A percentile compares a stretch with the other conserved stretches of the same genome.
These are phyloP conservation scores for Lepisosteus oculatus DNA, from an alignment of 2,113 vertebrate species.

Conservation along the genomic window DNA sequence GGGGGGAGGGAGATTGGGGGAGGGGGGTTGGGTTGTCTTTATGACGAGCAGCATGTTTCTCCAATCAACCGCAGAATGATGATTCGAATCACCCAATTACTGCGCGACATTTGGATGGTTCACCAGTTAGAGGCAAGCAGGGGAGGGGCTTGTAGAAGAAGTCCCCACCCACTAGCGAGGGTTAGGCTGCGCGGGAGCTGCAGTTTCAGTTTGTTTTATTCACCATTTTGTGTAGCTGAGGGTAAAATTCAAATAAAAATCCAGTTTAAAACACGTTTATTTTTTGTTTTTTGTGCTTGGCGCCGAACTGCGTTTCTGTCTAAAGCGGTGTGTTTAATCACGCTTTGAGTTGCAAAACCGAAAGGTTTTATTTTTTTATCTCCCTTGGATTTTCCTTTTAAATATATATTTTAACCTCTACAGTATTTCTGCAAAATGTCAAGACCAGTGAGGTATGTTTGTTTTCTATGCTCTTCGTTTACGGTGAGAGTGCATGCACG, in stretches of 20 bases:
- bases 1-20: conserved; percentile 44
- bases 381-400: conserved; percentile 44
- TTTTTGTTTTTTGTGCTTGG: conserved; percentile 50
- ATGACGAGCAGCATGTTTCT: conserved; percentile 24
- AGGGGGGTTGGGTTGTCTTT: conserved; percentile 25
- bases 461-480: conserved; percentile 48
- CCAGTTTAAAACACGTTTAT: conserved; percentile 43
- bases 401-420: conserved; percentile 60
- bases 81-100: conserved; percentile 57
- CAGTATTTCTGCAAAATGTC: conserved; percentile 75
- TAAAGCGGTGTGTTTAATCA: conserved; percentile 41
- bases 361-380: conserved; percentile 48
- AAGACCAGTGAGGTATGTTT: conserved; percentile 74
- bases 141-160: conserved; percentile 41
- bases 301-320: conserved; percentile 42
- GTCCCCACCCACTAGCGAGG: conserved; percentile 41
- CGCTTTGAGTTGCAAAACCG: conserved; percentile 52
- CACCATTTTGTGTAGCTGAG: conserved; percentile 77
- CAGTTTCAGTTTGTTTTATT: conserved; percentile 84
- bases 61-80: conserved; percentile 32
- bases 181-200: conserved; percentile 71
- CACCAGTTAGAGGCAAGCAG: conserved; percentile 30
- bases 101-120: background rate
- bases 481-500: conserved; percentile 31
- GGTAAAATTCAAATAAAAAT: conserved; percentile 63